These are phyloP conservation scores for Gasterosteus nipponicus DNA, from an alignment of 2,113 vertebrate genomes.

Conservation along the genomic window DNA sequence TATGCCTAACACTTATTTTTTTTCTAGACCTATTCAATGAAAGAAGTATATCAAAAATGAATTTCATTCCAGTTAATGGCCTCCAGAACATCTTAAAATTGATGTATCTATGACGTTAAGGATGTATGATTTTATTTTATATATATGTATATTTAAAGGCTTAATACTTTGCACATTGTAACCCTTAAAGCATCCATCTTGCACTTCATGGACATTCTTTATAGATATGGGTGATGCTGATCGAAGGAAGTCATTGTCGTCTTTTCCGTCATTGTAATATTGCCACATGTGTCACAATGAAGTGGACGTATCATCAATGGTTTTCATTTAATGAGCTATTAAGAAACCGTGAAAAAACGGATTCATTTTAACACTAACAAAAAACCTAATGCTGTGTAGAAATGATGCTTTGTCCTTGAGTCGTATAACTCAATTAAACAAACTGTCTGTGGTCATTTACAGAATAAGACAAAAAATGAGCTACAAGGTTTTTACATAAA, in stretches of 20 bases:
- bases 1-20: constrained; percentile 14
- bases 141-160: not conserved
- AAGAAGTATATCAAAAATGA: constrained; percentile 19
- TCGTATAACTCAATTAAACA: constrained; percentile 34
- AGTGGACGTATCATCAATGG: constrained; percentile 1
- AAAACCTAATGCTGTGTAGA: constrained; percentile 10
- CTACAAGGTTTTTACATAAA: constrained; percentile 60
- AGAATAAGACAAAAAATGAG: constrained; percentile 47
- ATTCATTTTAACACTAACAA: not conserved
- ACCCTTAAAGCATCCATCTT: constrained; percentile 37
- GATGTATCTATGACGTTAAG: constrained; percentile 16
- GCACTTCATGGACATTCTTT: constrained; percentile 17
- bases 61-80: not conserved
- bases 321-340: not conserved
- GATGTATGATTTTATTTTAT: no score
- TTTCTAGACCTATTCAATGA: constrained; percentile 12
- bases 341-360: not conserved
- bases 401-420: constrained; percentile 1
- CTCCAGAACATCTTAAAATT: constrained; percentile 6
- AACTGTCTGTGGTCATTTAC: constrained; percentile 36
- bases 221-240: constrained; percentile 24
- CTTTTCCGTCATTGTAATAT: constrained; percentile 10
- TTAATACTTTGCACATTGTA: constrained; percentile 34
- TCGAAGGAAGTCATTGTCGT: constrained; percentile 23
- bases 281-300: not conserved